Conservation (phyloP, 2,797 vertebrate genomes). For the Clarias pachynema region DNA sequence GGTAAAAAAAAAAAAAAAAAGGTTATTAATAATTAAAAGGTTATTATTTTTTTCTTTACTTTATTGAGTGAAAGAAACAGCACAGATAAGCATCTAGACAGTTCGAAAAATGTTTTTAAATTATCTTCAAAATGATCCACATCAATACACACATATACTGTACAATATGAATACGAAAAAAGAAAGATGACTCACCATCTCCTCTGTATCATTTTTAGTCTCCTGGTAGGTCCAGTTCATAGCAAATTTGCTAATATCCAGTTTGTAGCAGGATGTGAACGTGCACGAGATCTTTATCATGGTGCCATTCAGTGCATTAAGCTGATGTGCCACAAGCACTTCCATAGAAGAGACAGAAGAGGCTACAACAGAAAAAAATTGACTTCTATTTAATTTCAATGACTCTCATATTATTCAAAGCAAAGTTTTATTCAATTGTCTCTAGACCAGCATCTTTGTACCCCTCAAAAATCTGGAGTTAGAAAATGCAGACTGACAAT, state of each 20-base stretch:
- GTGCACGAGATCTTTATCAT: conserved; percentile 85
- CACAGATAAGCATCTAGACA: neutral
- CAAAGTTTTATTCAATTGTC: neutral
- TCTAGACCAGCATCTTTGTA: neutral
- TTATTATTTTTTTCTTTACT: neutral
- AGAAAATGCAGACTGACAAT: neutral
- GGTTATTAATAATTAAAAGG: neutral
- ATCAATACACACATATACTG: neutral
- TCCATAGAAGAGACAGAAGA: conserved; percentile 83
- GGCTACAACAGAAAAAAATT: conserved; percentile 63
- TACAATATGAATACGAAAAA: neutral
- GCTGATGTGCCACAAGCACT: conserved; percentile 72
- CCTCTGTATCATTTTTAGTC: conserved; percentile 83
- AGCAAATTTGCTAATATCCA: conserved; percentile 85
- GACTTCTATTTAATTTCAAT: neutral
- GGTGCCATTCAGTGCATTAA: conserved; percentile 88
- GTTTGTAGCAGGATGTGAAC: conserved; percentile 96
- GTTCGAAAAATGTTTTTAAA: neutral
- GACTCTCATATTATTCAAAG: neutral
- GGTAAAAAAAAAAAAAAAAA: conserved; percentile 29
- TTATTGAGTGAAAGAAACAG: neutral
- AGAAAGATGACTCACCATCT: conserved; percentile 78
- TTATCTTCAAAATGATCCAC: neutral
- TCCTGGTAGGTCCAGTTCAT: conserved; percentile 97
- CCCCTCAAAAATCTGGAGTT: neutral